A percentile compares a stretch with the other conserved stretches of the same genome.
phyloP scores from a whole-genome alignment of 2,797 vertebrate species.

The Ciconia nigra region DNA sequence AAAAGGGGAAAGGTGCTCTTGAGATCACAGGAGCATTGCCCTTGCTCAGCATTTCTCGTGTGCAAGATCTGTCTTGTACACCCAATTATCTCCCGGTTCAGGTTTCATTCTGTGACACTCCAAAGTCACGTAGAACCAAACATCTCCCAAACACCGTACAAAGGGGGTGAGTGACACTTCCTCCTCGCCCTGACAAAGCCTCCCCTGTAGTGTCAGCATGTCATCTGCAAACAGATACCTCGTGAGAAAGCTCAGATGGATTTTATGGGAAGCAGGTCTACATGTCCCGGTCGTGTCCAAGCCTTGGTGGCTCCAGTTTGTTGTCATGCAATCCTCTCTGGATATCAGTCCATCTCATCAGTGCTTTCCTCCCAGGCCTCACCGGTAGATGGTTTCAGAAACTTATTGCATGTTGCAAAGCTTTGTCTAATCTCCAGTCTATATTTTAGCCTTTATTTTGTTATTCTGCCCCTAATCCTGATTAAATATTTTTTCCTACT shows the following conservation, averaged over 20 bases:
- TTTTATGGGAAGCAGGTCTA: background rate
- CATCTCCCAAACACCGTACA: fast-evolving
- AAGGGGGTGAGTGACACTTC: background rate
- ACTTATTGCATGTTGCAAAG: background rate
- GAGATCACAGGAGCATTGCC: background rate
- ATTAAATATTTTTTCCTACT: background rate
- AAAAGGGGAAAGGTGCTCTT: background rate
- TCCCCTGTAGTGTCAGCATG: background rate
- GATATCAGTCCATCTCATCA: background rate
- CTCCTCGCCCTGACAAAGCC: background rate
- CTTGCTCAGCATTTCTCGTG: background rate
- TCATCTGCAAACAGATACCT: background rate
- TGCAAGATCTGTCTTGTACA: background rate
- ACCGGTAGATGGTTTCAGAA: background rate
- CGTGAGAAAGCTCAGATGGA: background rate
- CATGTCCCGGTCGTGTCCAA: fast-evolving
- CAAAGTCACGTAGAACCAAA: background rate
- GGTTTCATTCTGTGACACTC: background rate
- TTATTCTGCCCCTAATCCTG: background rate
- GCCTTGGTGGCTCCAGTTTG: fast-evolving
- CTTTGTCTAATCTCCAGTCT: background rate
- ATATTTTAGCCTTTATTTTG: background rate
- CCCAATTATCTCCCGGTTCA: background rate
- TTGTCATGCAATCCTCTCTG: background rate
- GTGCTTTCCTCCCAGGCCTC: background rate